Evolutionary conservation across 2,113 vertebrate species (phyloP), one percentile per base, ranked within the genome.

Genomic region (Thryonomys swinderianus): DNA sequence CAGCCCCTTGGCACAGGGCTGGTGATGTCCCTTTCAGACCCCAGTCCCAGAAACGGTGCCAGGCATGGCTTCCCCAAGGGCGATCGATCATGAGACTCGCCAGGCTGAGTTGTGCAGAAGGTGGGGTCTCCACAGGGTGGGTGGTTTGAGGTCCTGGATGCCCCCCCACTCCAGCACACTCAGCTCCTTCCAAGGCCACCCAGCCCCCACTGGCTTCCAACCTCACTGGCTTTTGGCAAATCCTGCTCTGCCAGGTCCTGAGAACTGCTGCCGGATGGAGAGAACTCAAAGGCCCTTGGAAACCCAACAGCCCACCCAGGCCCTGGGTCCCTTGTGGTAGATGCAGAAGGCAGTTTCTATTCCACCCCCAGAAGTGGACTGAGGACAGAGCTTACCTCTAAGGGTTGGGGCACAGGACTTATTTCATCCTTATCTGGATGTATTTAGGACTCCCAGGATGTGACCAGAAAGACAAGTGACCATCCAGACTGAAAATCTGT

Each of bases 401-500:
- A 30, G 78, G 55, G 7, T 3, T 42, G 76, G 32, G 53, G 53
- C 51, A 21, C 93, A 37, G 79, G 25, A 84, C 80, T 93, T 74
- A 69, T 21, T 86, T 86, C 32, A 0, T 87, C 85, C 96, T 97
- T 97, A 97, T 97, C 97, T 96, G 91, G 91, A 85, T 95, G 96
- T 84, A 96, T 97, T 97, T 97, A 71, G 96, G 95, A 79, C 96
- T 96, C 93, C 95, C 61, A n/a, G 89, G 96, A 97, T 95, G 97
- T 97, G 97, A 97, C 96, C 59, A 13, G 97, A 97, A 97, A 96
- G 69, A 86, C 89, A 97, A 97, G 91, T 20, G 67, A 95, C 85
- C 2, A 1, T 97, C 81, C 95, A 81, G 96, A 96, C 95, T 95
- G 79, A 91, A 86, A 97, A 96, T 96, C 96, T 96, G 97, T 97